Evolutionary conservation across 2,113 vertebrate genomes (phyloP), one percentile per base, ranked within the genome.

Genomic region (Pycnonotus jocosus): DNA sequence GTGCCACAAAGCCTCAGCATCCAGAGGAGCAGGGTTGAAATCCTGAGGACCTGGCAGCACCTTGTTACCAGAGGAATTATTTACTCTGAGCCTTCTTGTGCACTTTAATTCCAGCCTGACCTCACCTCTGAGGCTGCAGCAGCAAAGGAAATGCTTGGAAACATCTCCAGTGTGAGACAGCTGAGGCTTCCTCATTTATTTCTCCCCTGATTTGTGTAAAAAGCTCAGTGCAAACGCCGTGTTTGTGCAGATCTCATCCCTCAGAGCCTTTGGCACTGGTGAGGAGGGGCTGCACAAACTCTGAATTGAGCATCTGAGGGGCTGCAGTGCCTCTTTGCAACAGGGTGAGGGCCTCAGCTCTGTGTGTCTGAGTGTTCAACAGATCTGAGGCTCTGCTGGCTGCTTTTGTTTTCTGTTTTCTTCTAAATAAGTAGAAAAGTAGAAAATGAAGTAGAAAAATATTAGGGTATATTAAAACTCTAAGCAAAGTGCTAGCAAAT

Each of bases 321-420:
- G 58, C 71, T 91, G 94, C 94, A 95, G 10, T 97, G 64, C 93
- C 88, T 71, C 68, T 60, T 9, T 44, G 80, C 68, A 92, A 1
- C 96, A 95, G 93, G 92, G 30, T 64, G 96, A 96, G 93, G 96
- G 94, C 95, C 93, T 88, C 95, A 88, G 90, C 70, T 94, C 92
- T 93, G 93, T 96, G n/a, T 12, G 51, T 22, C 87, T 95, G 81
- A 6, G 17, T 42, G 4, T 11, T 54, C 69, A 37, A 10, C 27
- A 45, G 25, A 38, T 7, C 47, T 62, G 54, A 21, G 21, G 13
- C 17, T 79, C 47, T 37, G 40, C 47, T 33, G 33, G 12, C 58
- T 76, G 33, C 0, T 69, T 88, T n/a, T 73, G 24, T 35, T 33
- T 60, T 37, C n/a, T 62, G 23, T 38, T 86, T 83, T 47, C 35